Evolutionary conservation across 2,888 invertebrate species (phyloP).

Genomic region (Deroplatys truncata): DNA sequence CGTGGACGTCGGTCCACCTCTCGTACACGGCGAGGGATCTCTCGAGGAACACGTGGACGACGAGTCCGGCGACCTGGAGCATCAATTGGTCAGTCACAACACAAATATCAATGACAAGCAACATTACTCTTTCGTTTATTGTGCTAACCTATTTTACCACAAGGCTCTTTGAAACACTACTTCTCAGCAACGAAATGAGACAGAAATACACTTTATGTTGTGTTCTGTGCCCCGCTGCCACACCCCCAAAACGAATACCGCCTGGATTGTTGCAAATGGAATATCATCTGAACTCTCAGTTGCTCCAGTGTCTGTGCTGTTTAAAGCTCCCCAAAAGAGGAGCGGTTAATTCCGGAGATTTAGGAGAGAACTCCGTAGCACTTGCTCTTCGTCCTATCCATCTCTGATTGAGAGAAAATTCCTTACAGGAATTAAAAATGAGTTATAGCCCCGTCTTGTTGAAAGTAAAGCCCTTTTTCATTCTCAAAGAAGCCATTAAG

Average conservation of each 20-base stretch:
- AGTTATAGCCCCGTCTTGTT: not conserved
- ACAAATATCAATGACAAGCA: too few species aligned
- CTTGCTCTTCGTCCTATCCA: not conserved
- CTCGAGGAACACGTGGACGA: conserved; percentile 72
- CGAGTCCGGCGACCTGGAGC: conserved; percentile 49
- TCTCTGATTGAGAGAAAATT: not conserved
- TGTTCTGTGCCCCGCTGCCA: not conserved
- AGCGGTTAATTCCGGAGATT: not conserved
- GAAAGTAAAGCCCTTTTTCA: not conserved
- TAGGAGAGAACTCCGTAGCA: not conserved
- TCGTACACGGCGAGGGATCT: conserved; percentile 77
- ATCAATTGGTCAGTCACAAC: too few species aligned
- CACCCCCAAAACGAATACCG: not conserved
- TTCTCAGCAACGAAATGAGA: too few species aligned
- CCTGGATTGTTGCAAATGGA: not conserved
- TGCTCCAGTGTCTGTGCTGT: not conserved
- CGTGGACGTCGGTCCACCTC: conserved; percentile 45
- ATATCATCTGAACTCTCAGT: not conserved
- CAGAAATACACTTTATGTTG: not conserved
- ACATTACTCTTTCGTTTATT: too few species aligned
- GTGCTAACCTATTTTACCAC: too few species aligned
- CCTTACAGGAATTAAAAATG: not conserved
- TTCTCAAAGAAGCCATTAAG: not conserved
- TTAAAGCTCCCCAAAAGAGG: not conserved
- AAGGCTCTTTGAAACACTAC: not conserved